These are phyloP conservation scores for Diabrotica undecimpunctata DNA, from an alignment of 1,140 invertebrate genomes.

Conservation along the genomic window DNA sequence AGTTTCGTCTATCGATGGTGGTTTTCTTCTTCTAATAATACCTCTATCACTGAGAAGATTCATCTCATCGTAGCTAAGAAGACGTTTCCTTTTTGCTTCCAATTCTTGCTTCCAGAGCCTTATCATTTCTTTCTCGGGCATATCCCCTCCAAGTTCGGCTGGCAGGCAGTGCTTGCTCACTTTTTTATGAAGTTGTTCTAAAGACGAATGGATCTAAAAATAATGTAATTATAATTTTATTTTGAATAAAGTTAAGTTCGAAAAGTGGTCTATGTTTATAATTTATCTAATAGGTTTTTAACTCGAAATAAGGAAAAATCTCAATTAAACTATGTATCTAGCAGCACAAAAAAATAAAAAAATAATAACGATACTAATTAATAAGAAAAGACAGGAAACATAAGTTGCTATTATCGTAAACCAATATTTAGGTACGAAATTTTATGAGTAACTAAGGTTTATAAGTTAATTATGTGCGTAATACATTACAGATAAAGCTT, in stretches of 20 bases:
- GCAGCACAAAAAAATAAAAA: no score
- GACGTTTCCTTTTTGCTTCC: constrained; percentile 51
- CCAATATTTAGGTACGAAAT: no score
- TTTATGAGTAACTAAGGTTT: no score
- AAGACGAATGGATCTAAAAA: constrained; percentile 59
- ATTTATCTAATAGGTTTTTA: no score
- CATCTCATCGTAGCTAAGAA: constrained; percentile 63
- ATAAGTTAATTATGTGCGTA: no score
- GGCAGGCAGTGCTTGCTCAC: constrained; percentile 68
- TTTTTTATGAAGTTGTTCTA: constrained; percentile 59
- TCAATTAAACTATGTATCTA: no score
- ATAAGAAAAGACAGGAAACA: no score
- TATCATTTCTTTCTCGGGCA: constrained; percentile 72
- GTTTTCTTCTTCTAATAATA: constrained; percentile 60
- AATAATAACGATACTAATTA: no score
- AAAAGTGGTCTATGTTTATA: neutral
- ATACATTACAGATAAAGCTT: no score
- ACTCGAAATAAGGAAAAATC: no score
- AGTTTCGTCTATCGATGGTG: constrained; percentile 50
- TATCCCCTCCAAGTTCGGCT: constrained; percentile 69
- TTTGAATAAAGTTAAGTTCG: neutral
- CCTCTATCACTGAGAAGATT: constrained; percentile 52
- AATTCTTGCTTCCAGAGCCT: constrained; percentile 66
- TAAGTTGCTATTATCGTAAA: no score
- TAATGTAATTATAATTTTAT: constrained; percentile 13